Conservation (phyloP, 2,888 invertebrate species). For the Steromphala cineraria region DNA sequence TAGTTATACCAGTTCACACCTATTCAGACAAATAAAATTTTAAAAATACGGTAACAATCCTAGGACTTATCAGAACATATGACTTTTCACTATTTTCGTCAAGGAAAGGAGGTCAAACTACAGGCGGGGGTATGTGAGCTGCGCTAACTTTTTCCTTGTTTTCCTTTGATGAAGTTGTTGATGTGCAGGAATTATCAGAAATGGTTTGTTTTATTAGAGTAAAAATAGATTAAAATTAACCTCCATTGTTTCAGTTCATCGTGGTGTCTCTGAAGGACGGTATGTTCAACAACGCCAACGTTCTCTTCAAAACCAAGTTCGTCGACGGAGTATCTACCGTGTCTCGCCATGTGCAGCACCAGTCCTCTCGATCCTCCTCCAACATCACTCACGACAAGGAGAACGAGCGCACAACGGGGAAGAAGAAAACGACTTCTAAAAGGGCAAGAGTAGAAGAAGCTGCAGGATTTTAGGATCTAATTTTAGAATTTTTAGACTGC, state of each 20-base stretch:
- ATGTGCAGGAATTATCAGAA: not conserved
- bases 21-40: too few relatives aligned
- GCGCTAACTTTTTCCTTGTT: too few relatives aligned
- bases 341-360: constrained; percentile 75
- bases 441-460: constrained; percentile 14
- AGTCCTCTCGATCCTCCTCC: not conserved
- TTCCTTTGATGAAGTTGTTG: too few relatives aligned
- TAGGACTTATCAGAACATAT: too few relatives aligned
- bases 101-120: too few relatives aligned
- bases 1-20: too few relatives aligned
- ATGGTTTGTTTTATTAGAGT: too few relatives aligned
- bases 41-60: too few relatives aligned
- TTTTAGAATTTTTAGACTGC: too few relatives aligned
- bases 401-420: constrained; percentile 39
- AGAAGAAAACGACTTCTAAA: constrained; percentile 43
- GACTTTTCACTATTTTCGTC: too few relatives aligned
- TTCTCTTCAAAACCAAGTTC: constrained; percentile 94
- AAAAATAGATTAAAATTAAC: too few relatives aligned
- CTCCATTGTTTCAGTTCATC: constrained; percentile 85
- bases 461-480: not conserved
- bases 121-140: too few relatives aligned
- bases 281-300: constrained; percentile 99
- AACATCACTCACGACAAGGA: constrained; percentile 38
- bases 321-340: constrained; percentile 96
- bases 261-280: constrained; percentile 99